Base-by-base conservation (phyloP, 1,140 invertebrate genomes). In the Dinoponera quadriceps region DNA sequence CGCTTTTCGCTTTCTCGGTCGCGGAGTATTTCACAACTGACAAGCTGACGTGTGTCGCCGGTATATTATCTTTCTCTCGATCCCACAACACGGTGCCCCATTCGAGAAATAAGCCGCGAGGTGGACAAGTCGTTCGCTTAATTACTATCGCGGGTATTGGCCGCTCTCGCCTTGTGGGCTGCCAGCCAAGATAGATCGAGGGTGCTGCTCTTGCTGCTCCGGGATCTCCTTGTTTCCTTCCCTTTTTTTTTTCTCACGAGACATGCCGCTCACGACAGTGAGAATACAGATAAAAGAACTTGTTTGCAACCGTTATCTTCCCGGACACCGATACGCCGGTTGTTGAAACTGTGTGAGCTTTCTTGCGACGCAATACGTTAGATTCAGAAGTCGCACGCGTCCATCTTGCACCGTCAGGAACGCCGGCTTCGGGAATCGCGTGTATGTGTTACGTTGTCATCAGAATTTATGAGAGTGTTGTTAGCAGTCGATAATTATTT, bases 61-160 rank as follows among this genome's bases (percentile, higher is more conserved):
- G 72, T 81, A 85, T 81, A 77, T 89, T 91, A 91, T 89, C 88
- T 88, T 82, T 85, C 87, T 87, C 85, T 82, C 85, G 78, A 90
- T 91, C 87, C 83, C 85, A 73, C 74, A 74, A 89, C 90, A 90
- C 84, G 88, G 80, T 85, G 74, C 89, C 85, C 27, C 86, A 69
- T n/a, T 63, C 81, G 83, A 84, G 65, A 81, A 83, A 83, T 77
- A 88, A 84, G 62, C 66, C 66, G 62, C 63, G 65, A 57, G 38
- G 65, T 51, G 66, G 80, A 87, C 72, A 82, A 78, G 74, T 83
- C 88, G 82, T 63, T 86, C 57, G 73, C 84, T 89, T 89, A 88
- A 89, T 89, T 89, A 89, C 86, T 84, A 71, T 83, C 51, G 48
- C 54, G 65, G 75, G 72, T 74, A 75, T 66, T 74, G 72, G 49